Evolutionary conservation across 1,140 invertebrate genomes (phyloP), one percentile per base, ranked within the genome.

Genomic region (Caerostris darwini): DNA sequence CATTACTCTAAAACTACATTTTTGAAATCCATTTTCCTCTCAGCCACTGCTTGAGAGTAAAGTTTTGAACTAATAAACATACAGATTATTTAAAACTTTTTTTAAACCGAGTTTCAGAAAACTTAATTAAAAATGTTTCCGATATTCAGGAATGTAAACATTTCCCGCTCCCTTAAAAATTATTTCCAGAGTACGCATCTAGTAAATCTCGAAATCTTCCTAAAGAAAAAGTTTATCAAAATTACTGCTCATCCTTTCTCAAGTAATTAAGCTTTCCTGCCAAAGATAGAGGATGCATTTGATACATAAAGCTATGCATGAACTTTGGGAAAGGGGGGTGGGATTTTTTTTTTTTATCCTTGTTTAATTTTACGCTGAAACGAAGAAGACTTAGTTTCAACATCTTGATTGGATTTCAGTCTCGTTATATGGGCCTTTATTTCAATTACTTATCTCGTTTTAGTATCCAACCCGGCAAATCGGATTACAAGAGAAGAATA

Each of bases 361-460:
- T 12, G 14, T 12, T 8, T 14, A 5, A 8, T 14, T 64, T 64
- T 64, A 64, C 17, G 12, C 61, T 64, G 10, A 64, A 64, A 64
- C 61, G 10, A 64, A 64, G 14, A 10, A 64, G 61, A 64, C 12
- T 64, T 64, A 64, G 61, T 64, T 64, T 64, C 61, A 64, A 19
- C n/a, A 77, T 77, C 34, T 77, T 57, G 82, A 85, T 85, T 85
- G 82, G 82, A 85, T 85, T 85, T 85, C 7, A 58, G 82, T n/a
- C 53, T 54, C 57, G 82, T 58, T 85, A 57, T 54, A n/a, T 6
- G 53, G n/a, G 53, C 6, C 53, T 12, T 58, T n/a, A 85, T 85
- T 85, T 58, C 82, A 85, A 85, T 85, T 85, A 57, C 82, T 85
- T 85, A 85, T 58, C 82, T 85, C 56, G 56, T 85, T 85, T 54